phyloP scores from a whole-genome alignment of 1,140 invertebrate genomes.

The Limonius californicus region DNA sequence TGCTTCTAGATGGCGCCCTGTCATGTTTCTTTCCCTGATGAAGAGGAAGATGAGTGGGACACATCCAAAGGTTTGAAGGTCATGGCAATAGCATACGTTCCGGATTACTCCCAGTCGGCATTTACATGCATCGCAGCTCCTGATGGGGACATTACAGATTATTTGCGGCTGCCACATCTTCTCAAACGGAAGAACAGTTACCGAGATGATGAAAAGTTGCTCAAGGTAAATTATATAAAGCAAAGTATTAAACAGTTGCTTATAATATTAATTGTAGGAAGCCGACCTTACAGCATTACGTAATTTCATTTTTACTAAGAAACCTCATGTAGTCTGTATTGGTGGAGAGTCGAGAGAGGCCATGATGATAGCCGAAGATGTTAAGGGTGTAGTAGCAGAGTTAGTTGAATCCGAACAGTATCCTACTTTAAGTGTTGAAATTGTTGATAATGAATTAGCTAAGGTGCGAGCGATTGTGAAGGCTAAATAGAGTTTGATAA shows the following conservation, averaged over 20 bases:
- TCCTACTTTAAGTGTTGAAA: slow-evolving; percentile 82
- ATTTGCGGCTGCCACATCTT: slow-evolving; percentile 80
- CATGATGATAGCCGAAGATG: slow-evolving; percentile 78
- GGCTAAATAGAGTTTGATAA: background rate
- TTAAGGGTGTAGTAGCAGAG: slow-evolving; percentile 71
- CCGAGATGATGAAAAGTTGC: slow-evolving; percentile 64
- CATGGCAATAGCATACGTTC: slow-evolving; percentile 83
- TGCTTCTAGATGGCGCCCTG: slow-evolving; percentile 78
- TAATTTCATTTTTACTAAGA: slow-evolving; percentile 85
- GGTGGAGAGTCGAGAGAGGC: slow-evolving; percentile 89
- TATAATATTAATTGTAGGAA: slow-evolving; percentile 52
- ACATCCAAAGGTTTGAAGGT: slow-evolving; percentile 74
- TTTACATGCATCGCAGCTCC: slow-evolving; percentile 84
- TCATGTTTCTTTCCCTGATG: slow-evolving; percentile 69
- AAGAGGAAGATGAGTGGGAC: slow-evolving; percentile 91
- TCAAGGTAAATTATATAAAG: slow-evolving; percentile 52
- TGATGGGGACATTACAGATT: slow-evolving; percentile 90
- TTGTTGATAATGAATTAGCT: slow-evolving; percentile 89
- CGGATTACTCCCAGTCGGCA: slow-evolving; percentile 80
- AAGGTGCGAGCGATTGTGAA: slow-evolving; percentile 48
- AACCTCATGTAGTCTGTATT: slow-evolving; percentile 90
- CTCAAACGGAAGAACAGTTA: slow-evolving; percentile 77
- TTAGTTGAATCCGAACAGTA: slow-evolving; percentile 84
- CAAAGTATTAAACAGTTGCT: background rate
- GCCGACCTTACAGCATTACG: slow-evolving; percentile 76